Percentiles rank a stretch among this genome's conserved stretches.
Evolutionary conservation across 2,888 invertebrate genomes (phyloP).

Genomic region (Orthosia gracilis): DNA sequence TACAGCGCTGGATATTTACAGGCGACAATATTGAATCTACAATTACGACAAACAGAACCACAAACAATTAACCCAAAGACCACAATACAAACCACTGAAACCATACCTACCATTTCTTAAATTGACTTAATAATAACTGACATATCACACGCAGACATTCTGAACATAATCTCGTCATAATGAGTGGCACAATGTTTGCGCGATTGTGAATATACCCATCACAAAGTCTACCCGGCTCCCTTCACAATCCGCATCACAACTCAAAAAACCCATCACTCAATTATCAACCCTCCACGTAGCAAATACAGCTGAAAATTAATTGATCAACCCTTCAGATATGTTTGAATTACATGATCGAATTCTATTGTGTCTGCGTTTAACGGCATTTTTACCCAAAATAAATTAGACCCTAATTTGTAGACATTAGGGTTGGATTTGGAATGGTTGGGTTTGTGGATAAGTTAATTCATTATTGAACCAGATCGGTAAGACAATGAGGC

Average conservation of each 20-base stretch:
- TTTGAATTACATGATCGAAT: slow-evolving; percentile 70
- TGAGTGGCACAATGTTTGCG: slow-evolving; percentile 79
- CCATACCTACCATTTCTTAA: slow-evolving; percentile 46
- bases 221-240: slow-evolving; percentile 67
- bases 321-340: slow-evolving; percentile 68
- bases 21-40: not conserved
- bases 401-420: slow-evolving; percentile 33
- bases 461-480: slow-evolving; percentile 68
- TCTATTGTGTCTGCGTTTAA: slow-evolving; percentile 77
- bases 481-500: slow-evolving; percentile 76
- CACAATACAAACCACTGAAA: slow-evolving; percentile 23
- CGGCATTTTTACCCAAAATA: slow-evolving; percentile 59
- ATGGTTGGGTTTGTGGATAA: slow-evolving; percentile 45
- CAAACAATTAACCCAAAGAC: slow-evolving; percentile 26
- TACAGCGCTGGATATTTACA: not conserved
- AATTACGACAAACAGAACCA: not conserved
- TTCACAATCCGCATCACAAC: slow-evolving; percentile 46
- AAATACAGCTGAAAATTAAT: slow-evolving; percentile 71
- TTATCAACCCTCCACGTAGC: slow-evolving; percentile 69
- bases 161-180: slow-evolving; percentile 75
- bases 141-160: slow-evolving; percentile 66
- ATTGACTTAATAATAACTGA: slow-evolving; percentile 58
- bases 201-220: slow-evolving; percentile 80
- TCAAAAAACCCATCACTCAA: slow-evolving; percentile 57
- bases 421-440: slow-evolving; percentile 22